Percentiles rank a stretch among this genome's conserved stretches.
Evolutionary conservation across 2,113 vertebrate species (phyloP).

Genomic region (Rhinopomastus cyanomelas): DNA sequence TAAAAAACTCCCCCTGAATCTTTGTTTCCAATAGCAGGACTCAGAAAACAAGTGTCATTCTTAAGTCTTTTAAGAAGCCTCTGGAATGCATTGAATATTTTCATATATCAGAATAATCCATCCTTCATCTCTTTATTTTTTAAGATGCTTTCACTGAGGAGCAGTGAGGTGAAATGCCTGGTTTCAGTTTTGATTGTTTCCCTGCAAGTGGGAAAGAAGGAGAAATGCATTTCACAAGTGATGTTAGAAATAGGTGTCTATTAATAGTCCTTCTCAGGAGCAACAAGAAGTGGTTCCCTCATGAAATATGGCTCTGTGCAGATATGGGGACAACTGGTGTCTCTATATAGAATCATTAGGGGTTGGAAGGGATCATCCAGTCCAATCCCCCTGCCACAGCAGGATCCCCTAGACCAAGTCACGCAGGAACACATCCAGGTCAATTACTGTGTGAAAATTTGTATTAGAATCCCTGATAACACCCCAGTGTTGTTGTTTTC

Average conservation of each 20-base stretch:
- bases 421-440: no score
- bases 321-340: background rate
- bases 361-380: no score
- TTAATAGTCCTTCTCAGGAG: background rate
- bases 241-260: background rate
- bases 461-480: background rate
- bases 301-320: background rate
- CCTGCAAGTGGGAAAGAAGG: background rate
- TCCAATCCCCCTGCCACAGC: no score
- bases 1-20: background rate
- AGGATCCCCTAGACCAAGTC: no score
- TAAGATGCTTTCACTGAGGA: background rate
- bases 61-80: background rate
- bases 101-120: background rate
- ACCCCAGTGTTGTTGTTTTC: background rate
- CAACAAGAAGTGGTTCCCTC: background rate
- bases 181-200: background rate
- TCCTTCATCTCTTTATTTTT: background rate
- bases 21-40: background rate
- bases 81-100: background rate
- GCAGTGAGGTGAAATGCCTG: background rate
- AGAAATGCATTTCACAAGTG: background rate
- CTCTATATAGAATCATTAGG: no score
- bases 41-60: background rate
- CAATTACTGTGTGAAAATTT: background rate